Evolutionary conservation across 1,140 invertebrate genomes (phyloP).

Genomic region (Aphaenogaster rudis): DNA sequence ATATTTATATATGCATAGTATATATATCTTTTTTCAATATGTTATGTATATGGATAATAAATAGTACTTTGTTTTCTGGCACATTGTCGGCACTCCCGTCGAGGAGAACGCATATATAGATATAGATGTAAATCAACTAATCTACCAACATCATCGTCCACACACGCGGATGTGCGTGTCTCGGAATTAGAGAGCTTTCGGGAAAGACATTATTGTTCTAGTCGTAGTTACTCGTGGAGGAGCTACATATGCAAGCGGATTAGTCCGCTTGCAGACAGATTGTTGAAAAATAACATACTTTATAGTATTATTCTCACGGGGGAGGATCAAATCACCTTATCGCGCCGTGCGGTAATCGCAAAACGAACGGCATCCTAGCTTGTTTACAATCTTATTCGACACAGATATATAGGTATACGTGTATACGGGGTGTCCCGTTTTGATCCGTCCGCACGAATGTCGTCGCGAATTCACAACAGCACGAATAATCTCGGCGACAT

Average conservation of each 20-base stretch:
- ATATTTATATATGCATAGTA: slow-evolving; percentile 70
- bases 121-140: slow-evolving; percentile 70
- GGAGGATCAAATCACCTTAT: slow-evolving; percentile 24
- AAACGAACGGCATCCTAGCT: slow-evolving; percentile 26
- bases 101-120: slow-evolving; percentile 66
- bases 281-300: slow-evolving; percentile 62
- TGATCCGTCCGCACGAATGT: background rate
- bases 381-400: slow-evolving; percentile 48
- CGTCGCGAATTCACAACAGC: background rate
- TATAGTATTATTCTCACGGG: slow-evolving; percentile 33
- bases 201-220: slow-evolving; percentile 64
- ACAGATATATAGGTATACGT: slow-evolving; percentile 37
- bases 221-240: slow-evolving; percentile 47
- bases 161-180: slow-evolving; percentile 47
- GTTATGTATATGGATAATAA: slow-evolving; percentile 80
- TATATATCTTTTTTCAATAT: slow-evolving; percentile 63
- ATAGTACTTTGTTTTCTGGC: slow-evolving; percentile 82
- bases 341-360: slow-evolving; percentile 9
- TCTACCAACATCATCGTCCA: slow-evolving; percentile 65
- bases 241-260: slow-evolving; percentile 14
- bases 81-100: slow-evolving; percentile 75
- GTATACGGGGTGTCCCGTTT: background rate
- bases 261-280: slow-evolving; percentile 13
- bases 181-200: slow-evolving; percentile 48
- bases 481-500: slow-evolving; percentile 6